phyloP scores from a whole-genome alignment of 2,113 vertebrate genomes.

The Catharus minimus region DNA sequence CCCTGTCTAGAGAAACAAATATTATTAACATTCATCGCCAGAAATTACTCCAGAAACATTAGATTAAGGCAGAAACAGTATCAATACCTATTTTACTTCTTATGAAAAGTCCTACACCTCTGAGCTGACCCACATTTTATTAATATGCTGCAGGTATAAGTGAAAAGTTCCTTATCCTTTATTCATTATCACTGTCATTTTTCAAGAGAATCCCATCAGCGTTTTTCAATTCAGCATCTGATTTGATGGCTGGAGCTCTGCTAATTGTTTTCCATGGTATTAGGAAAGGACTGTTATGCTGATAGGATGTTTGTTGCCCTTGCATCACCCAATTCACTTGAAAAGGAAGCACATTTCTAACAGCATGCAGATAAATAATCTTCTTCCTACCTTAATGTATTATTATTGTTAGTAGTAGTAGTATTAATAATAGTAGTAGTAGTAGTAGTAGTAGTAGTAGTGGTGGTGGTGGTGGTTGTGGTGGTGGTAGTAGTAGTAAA shows the following conservation, averaged over 20 bases:
- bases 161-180: neutral
- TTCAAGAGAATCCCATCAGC: constrained; percentile 11
- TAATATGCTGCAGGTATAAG: neutral
- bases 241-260: constrained; percentile 12
- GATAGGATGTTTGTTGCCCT: neutral
- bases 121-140: constrained; percentile 12
- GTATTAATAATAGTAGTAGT: neutral
- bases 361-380: neutral
- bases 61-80: constrained; percentile 14
- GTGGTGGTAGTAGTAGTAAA: neutral
- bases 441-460: neutral
- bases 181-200: neutral
- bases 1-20: neutral
- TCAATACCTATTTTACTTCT: neutral
- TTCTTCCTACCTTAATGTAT: neutral
- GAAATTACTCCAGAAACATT: neutral
- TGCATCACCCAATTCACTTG: neutral
- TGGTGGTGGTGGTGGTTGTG: too few relatives aligned
- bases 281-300: neutral
- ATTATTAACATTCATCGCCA: neutral
- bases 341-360: neutral
- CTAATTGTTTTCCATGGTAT: constrained; percentile 46
- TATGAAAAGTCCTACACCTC: neutral
- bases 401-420: neutral
- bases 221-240: constrained; percentile 8